These are phyloP conservation scores for Ibidorhyncha struthersii DNA, from an alignment of 2,113 vertebrate genomes.

Conservation along the genomic window DNA sequence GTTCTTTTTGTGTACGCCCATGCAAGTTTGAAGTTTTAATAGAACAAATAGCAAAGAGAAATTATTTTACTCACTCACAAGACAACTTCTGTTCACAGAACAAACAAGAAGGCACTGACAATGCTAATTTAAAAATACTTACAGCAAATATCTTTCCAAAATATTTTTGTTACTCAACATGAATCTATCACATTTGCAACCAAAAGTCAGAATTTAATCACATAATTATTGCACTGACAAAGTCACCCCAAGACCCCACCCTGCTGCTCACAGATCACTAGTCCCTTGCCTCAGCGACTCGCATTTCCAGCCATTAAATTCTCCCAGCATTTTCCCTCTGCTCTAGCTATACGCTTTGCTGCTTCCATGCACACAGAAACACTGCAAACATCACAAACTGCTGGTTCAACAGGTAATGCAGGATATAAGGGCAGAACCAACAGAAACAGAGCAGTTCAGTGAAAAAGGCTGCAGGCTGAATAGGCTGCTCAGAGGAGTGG, in stretches of 20 bases:
- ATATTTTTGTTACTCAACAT: not conserved
- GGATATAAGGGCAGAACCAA: not conserved
- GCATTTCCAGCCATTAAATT: not conserved
- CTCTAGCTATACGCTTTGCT: not conserved
- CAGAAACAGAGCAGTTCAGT: not conserved
- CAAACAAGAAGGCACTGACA: not conserved
- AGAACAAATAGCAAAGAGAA: not conserved
- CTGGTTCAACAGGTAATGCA: not conserved
- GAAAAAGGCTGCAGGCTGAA: not conserved
- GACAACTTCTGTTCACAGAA: not conserved
- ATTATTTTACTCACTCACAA: not conserved
- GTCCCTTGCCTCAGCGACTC: not conserved
- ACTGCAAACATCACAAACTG: not conserved
- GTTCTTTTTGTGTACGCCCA: not conserved
- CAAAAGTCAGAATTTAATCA: not conserved
- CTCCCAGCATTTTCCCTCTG: not conserved
- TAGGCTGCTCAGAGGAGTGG: not conserved
- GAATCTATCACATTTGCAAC: not conserved
- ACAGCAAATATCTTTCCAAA: not conserved
- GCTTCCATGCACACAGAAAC: not conserved
- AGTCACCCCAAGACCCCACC: not conserved
- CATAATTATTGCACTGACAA: not conserved
- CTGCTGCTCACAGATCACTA: not conserved
- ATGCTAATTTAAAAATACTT: not conserved
- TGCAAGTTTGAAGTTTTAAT: not conserved